Percentiles rank a stretch among this genome's conserved stretches.
These are phyloP conservation scores for Calypte anna DNA, from an alignment of 2,113 vertebrate species.

Conservation along the genomic window DNA sequence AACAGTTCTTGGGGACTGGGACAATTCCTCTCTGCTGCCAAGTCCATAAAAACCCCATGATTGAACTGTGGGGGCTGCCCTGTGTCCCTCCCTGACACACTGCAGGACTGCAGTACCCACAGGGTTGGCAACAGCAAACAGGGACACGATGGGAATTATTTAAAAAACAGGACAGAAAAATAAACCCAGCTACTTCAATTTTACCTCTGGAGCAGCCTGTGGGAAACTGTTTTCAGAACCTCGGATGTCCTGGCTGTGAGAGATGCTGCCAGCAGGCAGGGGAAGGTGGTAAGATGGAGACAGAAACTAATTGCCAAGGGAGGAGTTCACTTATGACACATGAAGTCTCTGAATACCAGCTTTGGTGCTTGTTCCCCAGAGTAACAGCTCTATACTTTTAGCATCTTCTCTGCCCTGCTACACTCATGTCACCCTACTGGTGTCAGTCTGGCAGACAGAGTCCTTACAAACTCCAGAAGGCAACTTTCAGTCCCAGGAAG, in stretches of 20 bases:
- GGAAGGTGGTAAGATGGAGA: neutral
- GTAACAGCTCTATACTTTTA: neutral
- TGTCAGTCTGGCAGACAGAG: neutral
- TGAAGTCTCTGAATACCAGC: neutral
- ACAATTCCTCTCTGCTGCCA: neutral
- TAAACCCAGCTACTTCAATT: neutral
- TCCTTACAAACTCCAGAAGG: neutral
- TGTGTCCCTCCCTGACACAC: neutral
- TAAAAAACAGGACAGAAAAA: neutral
- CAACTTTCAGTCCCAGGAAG: neutral
- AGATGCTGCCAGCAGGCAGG: rapidly evolving
- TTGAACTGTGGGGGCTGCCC: neutral
- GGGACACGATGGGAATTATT: neutral
- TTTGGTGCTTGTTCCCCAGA: neutral
- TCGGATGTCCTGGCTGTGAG: rapidly evolving
- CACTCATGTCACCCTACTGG: rapidly evolving
- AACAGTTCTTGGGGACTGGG: neutral
- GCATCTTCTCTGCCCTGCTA: neutral
- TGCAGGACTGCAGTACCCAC: neutral
- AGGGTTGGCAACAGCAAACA: neutral
- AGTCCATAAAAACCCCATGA: neutral
- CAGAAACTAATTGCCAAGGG: neutral
- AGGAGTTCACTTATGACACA: neutral
- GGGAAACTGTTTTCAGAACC: neutral
- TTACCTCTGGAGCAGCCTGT: neutral